Percentiles rank a stretch among this genome's conserved stretches.
phyloP scores from a whole-genome alignment of 2,888 invertebrate species.

The Pomacea canaliculata region DNA sequence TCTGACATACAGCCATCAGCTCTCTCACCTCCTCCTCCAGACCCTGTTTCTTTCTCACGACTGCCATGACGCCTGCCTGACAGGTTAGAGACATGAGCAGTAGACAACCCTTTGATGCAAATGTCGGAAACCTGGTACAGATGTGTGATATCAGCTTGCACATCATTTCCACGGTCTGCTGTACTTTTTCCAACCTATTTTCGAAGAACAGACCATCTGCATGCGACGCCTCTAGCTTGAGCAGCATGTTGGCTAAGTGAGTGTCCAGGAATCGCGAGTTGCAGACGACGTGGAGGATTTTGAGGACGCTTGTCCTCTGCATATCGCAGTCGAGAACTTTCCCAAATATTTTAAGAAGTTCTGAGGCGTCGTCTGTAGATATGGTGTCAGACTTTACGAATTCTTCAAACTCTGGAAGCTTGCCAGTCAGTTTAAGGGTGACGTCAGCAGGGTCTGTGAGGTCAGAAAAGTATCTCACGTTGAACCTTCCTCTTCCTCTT shows the following conservation, averaged over 20 bases:
- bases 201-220: background rate
- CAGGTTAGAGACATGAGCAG: background rate
- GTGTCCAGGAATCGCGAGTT: conserved; percentile 28
- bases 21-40: too few relatives aligned
- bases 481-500: background rate
- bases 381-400: conserved; percentile 20
- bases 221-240: background rate
- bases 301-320: conserved; percentile 27
- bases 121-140: conserved; percentile 4
- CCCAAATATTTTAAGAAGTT: conserved; percentile 15
- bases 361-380: conserved; percentile 16
- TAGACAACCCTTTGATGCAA: background rate
- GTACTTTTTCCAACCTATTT: background rate
- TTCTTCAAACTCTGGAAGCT: conserved; percentile 17
- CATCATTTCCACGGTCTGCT: background rate
- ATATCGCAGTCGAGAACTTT: conserved; percentile 19
- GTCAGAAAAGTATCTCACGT: background rate
- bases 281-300: conserved; percentile 23
- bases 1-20: too few relatives aligned
- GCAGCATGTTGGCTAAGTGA: conserved; percentile 12
- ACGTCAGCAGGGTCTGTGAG: background rate
- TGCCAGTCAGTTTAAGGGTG: conserved; percentile 23
- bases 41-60: background rate
- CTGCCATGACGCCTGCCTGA: too few relatives aligned
- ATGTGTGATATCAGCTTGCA: background rate